A percentile compares a stretch with the other conserved stretches of the same genome.
Evolutionary conservation across 1,140 invertebrate species (phyloP).

Genomic region (Periplaneta americana): DNA sequence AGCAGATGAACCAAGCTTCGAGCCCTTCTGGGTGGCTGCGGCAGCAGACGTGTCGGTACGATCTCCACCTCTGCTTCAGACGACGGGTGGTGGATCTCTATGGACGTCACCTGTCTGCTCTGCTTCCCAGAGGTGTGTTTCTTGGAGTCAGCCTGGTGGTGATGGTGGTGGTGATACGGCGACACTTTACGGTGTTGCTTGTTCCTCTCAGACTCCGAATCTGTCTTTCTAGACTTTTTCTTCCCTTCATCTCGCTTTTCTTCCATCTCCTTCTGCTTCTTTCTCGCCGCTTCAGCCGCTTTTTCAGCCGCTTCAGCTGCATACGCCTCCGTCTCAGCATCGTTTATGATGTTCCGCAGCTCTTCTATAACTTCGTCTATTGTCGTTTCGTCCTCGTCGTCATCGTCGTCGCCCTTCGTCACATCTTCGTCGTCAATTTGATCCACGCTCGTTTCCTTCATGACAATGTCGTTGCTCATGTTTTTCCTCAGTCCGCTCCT

Average conservation of each 20-base stretch:
- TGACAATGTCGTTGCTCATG: neutral
- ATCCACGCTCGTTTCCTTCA: conserved; percentile 13
- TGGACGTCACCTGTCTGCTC: neutral
- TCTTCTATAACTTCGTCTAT: conserved; percentile 85
- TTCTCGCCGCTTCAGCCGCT: conserved; percentile 21
- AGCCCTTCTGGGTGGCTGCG: conserved; percentile 50
- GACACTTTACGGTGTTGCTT: neutral
- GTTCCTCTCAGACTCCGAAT: neutral
- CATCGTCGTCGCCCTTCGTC: conserved; percentile 12
- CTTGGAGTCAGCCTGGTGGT: neutral
- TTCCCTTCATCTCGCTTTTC: conserved; percentile 22
- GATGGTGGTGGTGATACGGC: neutral
- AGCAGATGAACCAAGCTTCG: conserved; percentile 49
- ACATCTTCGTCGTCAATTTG: conserved; percentile 17
- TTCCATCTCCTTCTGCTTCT: conserved; percentile 16
- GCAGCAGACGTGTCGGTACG: conserved; percentile 53
- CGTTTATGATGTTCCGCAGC: conserved; percentile 75
- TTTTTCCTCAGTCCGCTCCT: conserved; percentile 32
- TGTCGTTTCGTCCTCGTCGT: conserved; percentile 73
- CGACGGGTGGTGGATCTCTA: neutral
- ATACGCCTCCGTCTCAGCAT: conserved; percentile 69
- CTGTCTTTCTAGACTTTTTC: neutral
- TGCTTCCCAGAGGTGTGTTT: neutral
- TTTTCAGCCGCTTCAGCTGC: conserved; percentile 28
- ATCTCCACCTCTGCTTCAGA: conserved; percentile 46